Conservation (phyloP, 2,113 vertebrate species). For the Indicator maculatus region DNA sequence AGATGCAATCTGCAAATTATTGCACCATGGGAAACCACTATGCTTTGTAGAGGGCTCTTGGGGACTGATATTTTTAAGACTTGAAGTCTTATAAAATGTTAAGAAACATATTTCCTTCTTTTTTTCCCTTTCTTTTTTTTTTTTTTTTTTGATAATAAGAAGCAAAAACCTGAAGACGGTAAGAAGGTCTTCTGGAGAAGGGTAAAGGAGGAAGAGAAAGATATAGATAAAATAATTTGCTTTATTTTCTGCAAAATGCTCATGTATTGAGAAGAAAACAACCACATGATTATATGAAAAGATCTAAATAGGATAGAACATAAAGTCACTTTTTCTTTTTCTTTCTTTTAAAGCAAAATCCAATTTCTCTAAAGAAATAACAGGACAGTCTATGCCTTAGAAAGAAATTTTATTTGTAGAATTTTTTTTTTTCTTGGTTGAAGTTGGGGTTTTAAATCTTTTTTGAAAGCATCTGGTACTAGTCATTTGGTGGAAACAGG, state of each 20-base stretch:
- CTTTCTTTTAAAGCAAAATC: not conserved
- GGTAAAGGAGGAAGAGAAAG: not conserved
- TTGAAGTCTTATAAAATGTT: not conserved
- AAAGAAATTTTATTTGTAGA: not conserved
- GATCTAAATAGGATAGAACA: not conserved
- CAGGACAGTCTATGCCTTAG: not conserved
- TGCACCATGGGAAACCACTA: not conserved
- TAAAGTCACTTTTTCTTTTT: not conserved
- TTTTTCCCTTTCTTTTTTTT: no score
- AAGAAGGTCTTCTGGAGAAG: not conserved
- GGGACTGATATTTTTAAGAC: not conserved
- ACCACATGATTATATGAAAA: not conserved
- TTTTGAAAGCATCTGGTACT: not conserved
- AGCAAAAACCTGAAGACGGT: not conserved
- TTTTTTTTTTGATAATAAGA: not conserved
- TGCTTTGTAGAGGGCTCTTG: not conserved
- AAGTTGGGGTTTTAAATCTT: not conserved
- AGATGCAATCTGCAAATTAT: not conserved
- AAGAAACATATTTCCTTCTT: not conserved
- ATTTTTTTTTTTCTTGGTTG: not conserved
- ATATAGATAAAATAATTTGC: not conserved
- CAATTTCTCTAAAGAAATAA: not conserved
- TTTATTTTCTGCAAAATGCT: not conserved
- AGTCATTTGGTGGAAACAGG: not conserved
- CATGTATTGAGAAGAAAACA: not conserved